Base-by-base conservation (phyloP, 30 jellyfish, hydroid and myxozoan genomes). In the Catostylus mosaicus region DNA sequence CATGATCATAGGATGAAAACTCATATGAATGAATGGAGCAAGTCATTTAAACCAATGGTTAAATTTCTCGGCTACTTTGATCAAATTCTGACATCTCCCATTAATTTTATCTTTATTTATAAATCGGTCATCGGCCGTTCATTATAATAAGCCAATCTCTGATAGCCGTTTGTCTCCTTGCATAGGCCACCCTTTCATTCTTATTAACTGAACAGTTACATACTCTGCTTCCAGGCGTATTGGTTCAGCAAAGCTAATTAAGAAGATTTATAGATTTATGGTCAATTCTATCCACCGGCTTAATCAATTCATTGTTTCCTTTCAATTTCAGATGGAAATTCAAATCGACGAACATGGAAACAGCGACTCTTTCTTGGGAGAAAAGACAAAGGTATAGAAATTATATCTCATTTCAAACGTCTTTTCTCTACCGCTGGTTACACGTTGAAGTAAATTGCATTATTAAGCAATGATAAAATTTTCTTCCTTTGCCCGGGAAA, bases 341-440 rank as follows among this genome's bases (percentile, higher is more conserved):
- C 92, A 1, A 95, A 90, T 8, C 83, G 97, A 57, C 77, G 97
- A 67, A 84, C 96, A 9, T 90, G 97, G 97, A 90, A 90, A 78
- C 95, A 83, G 37, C 51, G 89, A 30, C 71, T 89, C 52, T 81
- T 77, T 67, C 76, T 82, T 40, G 85, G 92, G 59, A 68, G 79
- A 65, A 90, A 90, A 51, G 92, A 73, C 76, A 90, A 83, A 83
- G 90, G 90, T 80, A 65, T 65, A 27, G 18, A 3, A 29, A 65
- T 3, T 36, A 4, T 19, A n/a, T 65, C 31, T 57, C 59, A 31
- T 65, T 18, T 23, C 43, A 9, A 27, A 11, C 31, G 30, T 33
- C 23, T 65, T 18, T 65, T 57, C 27, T 65, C 26, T 24, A 24
- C 36, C 33, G 71, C 38, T 59, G 38, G 71, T 27, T 59, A 27